Evolutionary conservation across 2,113 vertebrate species (phyloP), one percentile per base, ranked within the genome.

Genomic region (Lepus timidus): DNA sequence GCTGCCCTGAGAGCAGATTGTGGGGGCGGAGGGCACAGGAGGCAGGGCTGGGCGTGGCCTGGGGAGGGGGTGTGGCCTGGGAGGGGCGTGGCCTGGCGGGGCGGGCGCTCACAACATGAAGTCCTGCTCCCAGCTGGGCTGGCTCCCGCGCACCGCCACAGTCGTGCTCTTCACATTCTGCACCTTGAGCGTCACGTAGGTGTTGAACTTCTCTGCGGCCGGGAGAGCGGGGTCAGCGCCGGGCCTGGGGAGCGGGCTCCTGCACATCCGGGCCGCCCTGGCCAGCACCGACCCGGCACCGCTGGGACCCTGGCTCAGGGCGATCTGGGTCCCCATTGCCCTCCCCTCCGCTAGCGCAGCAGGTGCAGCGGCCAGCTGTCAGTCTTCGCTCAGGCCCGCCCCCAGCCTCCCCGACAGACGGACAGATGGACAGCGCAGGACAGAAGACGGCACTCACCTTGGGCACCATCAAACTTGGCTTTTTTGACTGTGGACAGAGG

Each of bases 81-180:
- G 78, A 64, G 4, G 12, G 88, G 67, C 39, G 49, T 36, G 13
- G 68, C 19, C 3, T 10, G 22, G 6, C 4, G 14, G 1, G 44
- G 44, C 19, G 44, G 67, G 19, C 65, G 39, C 99, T 99, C 97
- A 99, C 99, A 99, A 99, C 99, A 99, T 99, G 97, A 99, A 99
- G 97, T 99, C 99, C 97, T 99, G 99, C 97, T 99, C 99, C 99
- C 99, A 99, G 98, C 99, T 99, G 65, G 99, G 99, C 98, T 99
- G 98, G 98, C 98, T 99, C 95, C 99, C 99, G 2, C 99, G 98
- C 96, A 99, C 99, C 0, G 99, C 99, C 0, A 99, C 99, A 75
- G 99, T 99, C 2, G 99, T 99, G 98, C 99, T 99, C 98, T 99
- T 99, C 95, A 99, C 99, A 98, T 99, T 99, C 97, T 99, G 99